Percentiles rank a stretch among this genome's conserved stretches.
These are phyloP conservation scores for Adelognathus sp. DNA, from an alignment of 2,888 invertebrate species.

Conservation along the genomic window DNA sequence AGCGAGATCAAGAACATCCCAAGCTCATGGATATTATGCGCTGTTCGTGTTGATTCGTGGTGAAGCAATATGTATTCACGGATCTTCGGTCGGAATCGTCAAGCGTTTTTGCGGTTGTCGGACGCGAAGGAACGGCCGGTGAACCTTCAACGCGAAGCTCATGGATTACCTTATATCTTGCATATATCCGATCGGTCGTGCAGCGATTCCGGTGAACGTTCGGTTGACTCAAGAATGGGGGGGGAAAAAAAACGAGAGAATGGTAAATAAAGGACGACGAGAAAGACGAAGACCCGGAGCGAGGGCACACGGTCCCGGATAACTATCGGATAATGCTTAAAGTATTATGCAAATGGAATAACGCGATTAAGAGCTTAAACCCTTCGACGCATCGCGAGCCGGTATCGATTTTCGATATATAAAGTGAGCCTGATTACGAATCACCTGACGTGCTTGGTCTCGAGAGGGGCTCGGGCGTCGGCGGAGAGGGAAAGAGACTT, in stretches of 20 bases:
- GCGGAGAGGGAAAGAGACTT: too few species aligned
- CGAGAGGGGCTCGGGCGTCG: neutral
- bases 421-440: constrained; percentile 21
- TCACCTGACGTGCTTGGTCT: neutral
- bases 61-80: neutral
- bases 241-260: neutral
- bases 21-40: neutral
- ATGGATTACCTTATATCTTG: constrained; percentile 28
- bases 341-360: constrained; percentile 72
- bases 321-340: constrained; percentile 41
- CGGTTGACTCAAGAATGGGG: constrained; percentile 20
- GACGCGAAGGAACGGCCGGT: neutral
- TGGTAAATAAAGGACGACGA: constrained; percentile 18
- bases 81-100: neutral
- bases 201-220: constrained; percentile 17
- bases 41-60: neutral
- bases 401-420: constrained; percentile 24
- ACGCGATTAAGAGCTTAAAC: constrained; percentile 70
- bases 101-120: constrained; percentile 8
- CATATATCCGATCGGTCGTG: constrained; percentile 34
- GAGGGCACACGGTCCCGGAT: constrained; percentile 43
- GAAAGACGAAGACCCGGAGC: constrained; percentile 28
- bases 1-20: neutral
- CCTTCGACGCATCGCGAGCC: constrained; percentile 28
- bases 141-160: neutral